Evolutionary conservation across 2,888 invertebrate genomes (phyloP), one percentile per base, ranked within the genome.

Genomic region (Graphium colonna): DNA sequence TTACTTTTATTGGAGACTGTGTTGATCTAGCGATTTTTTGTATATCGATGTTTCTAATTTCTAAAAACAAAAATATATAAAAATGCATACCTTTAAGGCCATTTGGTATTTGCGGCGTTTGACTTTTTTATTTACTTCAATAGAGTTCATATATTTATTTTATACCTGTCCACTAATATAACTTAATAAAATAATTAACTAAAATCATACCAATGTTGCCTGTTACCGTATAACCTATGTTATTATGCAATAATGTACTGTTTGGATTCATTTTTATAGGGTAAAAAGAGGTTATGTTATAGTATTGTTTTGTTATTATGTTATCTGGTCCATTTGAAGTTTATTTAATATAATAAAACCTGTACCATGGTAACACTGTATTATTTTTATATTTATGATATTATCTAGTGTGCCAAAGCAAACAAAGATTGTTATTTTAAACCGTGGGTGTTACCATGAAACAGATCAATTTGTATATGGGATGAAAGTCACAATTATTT

Each of bases 401-500:
- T 36, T 36, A 12, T 36, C 18, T 44, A 33, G 31, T 41, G 15
- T 44, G 21, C 31, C 53, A 49, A 53, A 43, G 48, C 38, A 38
- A 17, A 2, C 12, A 8, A n/a, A 42, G 10, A 21, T 12, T 36
- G 15, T 42, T 36, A 36, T 47, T 54, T 50, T 45, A 13, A n/a
- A 44, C 15, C 43, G 18, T 12, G 39, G 2, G 16, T 55, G 49
- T 46, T 57, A 56, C 53, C 60, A 54, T 50, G 26, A 38, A 55
- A 45, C 51, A 45, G 49, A 13, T 47, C 28, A 17, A 17, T 17
- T 9, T 55, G 38, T 65, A 64, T 62, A 62, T 60, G 68, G 65
- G 60, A 67, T 60, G 56, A 69, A 69, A 71, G 75, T 77, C 79
- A 78, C 74, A 74, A 75, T 66, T 65, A 60, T 66, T 67, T 68